Conservation (phyloP, 2,888 invertebrate genomes). For the Pseudeuparius sepicola region DNA sequence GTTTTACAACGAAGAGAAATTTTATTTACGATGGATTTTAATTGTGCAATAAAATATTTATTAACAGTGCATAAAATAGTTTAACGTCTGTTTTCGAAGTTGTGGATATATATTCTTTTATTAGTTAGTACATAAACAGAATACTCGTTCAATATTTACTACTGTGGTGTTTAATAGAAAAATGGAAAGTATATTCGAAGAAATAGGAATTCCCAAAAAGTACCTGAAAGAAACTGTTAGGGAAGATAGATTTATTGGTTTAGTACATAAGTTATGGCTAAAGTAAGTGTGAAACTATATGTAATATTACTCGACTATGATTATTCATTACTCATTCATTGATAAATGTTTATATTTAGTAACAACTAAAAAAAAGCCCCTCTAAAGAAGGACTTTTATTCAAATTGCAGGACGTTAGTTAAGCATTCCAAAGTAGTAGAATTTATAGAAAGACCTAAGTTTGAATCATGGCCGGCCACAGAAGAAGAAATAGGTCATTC, state of each 20-base stretch:
- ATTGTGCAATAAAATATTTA: too few relatives aligned
- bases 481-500: slow-evolving; percentile 48
- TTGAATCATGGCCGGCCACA: slow-evolving; percentile 43
- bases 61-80: too few relatives aligned
- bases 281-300: slow-evolving; percentile 39
- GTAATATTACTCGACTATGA: not conserved
- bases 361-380: too few relatives aligned
- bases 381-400: too few relatives aligned
- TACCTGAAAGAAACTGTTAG: slow-evolving; percentile 50
- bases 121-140: too few relatives aligned
- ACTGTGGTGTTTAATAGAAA: slow-evolving; percentile 13
- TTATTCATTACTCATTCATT: too few relatives aligned
- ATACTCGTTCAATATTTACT: too few relatives aligned
- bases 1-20: too few relatives aligned
- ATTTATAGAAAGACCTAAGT: slow-evolving; percentile 34
- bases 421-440: slow-evolving; percentile 40
- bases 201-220: slow-evolving; percentile 61
- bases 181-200: slow-evolving; percentile 60
- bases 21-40: too few relatives aligned
- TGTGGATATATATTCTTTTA: too few relatives aligned
- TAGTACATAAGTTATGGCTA: slow-evolving; percentile 59
- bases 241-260: slow-evolving; percentile 49
- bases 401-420: slow-evolving; percentile 37
- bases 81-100: too few relatives aligned
- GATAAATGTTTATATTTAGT: too few relatives aligned